Percentiles rank a stretch among this genome's conserved stretches.
Evolutionary conservation across 2,113 vertebrate genomes (phyloP).

Genomic region (Microcebus ravelobensis): DNA sequence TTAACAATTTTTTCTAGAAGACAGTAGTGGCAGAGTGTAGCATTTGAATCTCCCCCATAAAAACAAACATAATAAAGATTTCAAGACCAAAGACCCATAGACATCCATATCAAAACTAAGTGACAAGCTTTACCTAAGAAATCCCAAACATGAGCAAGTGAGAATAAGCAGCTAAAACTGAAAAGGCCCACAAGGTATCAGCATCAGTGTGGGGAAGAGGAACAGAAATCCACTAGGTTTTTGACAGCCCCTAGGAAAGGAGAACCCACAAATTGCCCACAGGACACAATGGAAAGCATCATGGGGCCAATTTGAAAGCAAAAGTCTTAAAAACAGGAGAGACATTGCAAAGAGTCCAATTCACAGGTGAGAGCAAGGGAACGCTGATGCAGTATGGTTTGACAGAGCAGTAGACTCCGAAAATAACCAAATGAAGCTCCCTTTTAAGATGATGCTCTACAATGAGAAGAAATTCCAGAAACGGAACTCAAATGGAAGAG

Average conservation of each 20-base stretch:
- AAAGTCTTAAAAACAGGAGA: background rate
- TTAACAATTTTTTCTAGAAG: background rate
- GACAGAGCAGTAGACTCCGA: background rate
- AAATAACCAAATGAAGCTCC: background rate
- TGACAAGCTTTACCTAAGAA: background rate
- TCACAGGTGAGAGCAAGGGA: background rate
- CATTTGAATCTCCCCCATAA: background rate
- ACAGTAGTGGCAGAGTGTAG: background rate
- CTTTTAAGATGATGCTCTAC: background rate
- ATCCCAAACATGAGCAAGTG: background rate
- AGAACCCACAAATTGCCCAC: background rate
- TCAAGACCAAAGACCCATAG: background rate
- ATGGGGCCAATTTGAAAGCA: background rate
- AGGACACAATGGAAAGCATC: background rate
- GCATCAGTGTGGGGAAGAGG: background rate
- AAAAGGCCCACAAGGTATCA: background rate
- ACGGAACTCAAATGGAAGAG: background rate
- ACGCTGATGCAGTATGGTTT: background rate
- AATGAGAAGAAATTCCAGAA: background rate
- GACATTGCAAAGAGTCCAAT: background rate
- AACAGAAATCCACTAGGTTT: background rate
- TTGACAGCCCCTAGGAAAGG: background rate
- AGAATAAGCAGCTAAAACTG: background rate
- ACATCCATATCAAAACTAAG: background rate
- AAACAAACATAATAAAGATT: background rate